Evolutionary conservation across 2,888 invertebrate species (phyloP).

Genomic region (Nemapogon koenigi): DNA sequence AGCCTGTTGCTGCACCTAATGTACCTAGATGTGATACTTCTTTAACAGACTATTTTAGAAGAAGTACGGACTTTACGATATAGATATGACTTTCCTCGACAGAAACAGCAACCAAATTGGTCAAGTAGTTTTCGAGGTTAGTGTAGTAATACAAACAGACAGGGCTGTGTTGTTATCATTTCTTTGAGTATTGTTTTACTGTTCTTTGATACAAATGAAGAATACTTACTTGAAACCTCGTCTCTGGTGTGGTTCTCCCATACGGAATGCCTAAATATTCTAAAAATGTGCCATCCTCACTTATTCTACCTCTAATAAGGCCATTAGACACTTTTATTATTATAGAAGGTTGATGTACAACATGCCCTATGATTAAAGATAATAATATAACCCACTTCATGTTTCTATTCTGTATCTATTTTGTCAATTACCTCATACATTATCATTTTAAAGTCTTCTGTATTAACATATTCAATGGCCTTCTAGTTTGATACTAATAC

Average conservation of each 20-base stretch:
- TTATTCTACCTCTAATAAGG: slow-evolving; percentile 27
- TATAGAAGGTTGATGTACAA: slow-evolving; percentile 32
- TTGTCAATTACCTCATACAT: too few relatives aligned
- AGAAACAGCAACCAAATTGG: too few relatives aligned
- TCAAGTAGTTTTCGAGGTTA: slow-evolving; percentile 13
- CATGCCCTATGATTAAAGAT: slow-evolving; percentile 22
- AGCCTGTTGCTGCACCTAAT: too few relatives aligned
- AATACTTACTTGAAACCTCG: slow-evolving; percentile 41
- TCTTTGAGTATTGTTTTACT: neutral
- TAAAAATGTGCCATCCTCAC: slow-evolving; percentile 30
- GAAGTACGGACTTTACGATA: too few relatives aligned
- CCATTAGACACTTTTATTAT: slow-evolving; percentile 30
- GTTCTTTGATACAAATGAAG: neutral
- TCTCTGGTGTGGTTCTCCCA: slow-evolving; percentile 23
- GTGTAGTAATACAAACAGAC: slow-evolving; percentile 15
- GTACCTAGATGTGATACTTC: too few relatives aligned
- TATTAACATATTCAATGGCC: too few relatives aligned
- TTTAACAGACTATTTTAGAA: too few relatives aligned
- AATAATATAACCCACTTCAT: slow-evolving; percentile 46
- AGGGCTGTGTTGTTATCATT: slow-evolving; percentile 2
- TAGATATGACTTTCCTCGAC: too few relatives aligned
- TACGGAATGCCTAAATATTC: slow-evolving; percentile 41
- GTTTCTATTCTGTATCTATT: too few relatives aligned
- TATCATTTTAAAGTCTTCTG: too few relatives aligned
- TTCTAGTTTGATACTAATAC: too few relatives aligned